A percentile compares a stretch with the other conserved stretches of the same genome.
These are phyloP conservation scores for Euplagia quadripunctaria DNA, from an alignment of 2,888 invertebrate genomes.

Conservation along the genomic window DNA sequence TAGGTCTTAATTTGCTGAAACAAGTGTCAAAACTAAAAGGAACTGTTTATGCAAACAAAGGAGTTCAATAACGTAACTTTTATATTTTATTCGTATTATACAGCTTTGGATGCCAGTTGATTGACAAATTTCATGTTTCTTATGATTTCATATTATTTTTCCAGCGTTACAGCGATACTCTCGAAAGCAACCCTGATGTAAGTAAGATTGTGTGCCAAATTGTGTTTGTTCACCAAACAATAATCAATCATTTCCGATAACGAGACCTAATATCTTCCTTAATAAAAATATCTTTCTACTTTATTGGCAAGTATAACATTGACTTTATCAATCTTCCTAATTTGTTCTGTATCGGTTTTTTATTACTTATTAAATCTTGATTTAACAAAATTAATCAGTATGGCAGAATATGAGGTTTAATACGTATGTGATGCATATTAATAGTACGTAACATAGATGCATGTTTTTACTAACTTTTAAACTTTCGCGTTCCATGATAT, in stretches of 20 bases:
- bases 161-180: constrained; percentile 56
- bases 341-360: constrained; percentile 26
- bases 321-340: constrained; percentile 33
- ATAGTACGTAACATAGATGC: no score
- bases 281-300: constrained; percentile 57
- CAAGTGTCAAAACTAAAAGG: background rate
- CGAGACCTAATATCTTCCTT: constrained; percentile 50
- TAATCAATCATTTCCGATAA: constrained; percentile 72
- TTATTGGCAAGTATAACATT: constrained; percentile 33
- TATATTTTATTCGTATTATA: background rate
- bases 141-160: constrained; percentile 37
- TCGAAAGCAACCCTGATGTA: constrained; percentile 73
- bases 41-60: background rate
- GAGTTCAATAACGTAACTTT: background rate
- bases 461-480: no score
- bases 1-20: background rate
- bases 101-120: background rate
- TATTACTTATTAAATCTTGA: constrained; percentile 24
- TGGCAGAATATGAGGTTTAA: no score
- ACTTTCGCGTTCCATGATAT: no score
- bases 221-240: constrained; percentile 74
- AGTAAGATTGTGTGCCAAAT: constrained; percentile 75
- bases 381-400: background rate
- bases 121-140: constrained; percentile 1
- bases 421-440: no score